Evolutionary conservation across 2,797 vertebrate species (phyloP).

Genomic region (Chelonia mydas): DNA sequence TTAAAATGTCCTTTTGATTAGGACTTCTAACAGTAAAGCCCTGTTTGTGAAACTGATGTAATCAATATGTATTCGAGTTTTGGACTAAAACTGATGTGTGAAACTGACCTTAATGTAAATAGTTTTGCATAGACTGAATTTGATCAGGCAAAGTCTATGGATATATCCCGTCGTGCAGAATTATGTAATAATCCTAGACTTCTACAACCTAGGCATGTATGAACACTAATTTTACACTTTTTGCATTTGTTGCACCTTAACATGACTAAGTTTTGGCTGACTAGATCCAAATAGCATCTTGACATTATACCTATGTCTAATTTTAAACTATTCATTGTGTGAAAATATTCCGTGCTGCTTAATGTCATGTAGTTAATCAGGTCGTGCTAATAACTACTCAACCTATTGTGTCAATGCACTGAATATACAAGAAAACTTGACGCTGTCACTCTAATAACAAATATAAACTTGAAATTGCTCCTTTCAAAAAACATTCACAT

Average conservation of each 20-base stretch:
- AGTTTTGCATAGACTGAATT: background rate
- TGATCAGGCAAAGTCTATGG: background rate
- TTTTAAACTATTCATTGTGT: background rate
- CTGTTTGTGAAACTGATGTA: background rate
- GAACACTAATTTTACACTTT: background rate
- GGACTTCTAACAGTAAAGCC: fast-evolving
- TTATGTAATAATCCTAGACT: constrained; percentile 46
- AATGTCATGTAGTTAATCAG: background rate
- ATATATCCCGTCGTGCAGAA: background rate
- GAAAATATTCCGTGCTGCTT: background rate
- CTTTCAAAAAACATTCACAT: background rate
- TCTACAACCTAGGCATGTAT: background rate
- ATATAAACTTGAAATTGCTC: background rate
- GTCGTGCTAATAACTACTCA: background rate
- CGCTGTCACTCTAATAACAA: background rate
- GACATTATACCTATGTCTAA: background rate
- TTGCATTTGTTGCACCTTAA: background rate
- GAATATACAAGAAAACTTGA: background rate
- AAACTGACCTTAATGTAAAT: background rate
- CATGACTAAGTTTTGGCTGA: background rate
- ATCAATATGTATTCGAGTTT: fast-evolving
- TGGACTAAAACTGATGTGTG: background rate
- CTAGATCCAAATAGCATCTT: background rate
- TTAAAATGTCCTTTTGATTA: fast-evolving
- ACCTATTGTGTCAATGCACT: background rate